Evolutionary conservation across 2,888 invertebrate species (phyloP).

Genomic region (Callyntrura guangdongensis): DNA sequence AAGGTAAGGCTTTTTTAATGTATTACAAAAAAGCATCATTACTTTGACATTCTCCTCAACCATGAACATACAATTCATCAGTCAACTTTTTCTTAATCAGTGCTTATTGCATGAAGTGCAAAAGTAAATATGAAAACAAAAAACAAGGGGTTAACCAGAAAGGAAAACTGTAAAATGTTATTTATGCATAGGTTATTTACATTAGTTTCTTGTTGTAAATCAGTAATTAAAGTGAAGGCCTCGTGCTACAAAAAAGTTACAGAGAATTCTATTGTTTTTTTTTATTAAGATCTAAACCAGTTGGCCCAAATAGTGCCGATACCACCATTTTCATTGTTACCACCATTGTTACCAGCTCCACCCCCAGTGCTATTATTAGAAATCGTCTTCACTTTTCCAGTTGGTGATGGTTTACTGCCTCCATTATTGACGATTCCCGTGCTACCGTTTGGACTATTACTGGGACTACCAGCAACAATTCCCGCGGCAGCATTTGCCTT

Average conservation of each 20-base stretch:
- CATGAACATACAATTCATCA: constrained; percentile 54
- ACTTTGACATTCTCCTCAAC: constrained; percentile 40
- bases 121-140: constrained; percentile 31
- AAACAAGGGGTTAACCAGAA: constrained; percentile 64
- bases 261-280: constrained; percentile 32
- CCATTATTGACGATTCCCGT: constrained; percentile 65
- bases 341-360: constrained; percentile 35
- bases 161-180: constrained; percentile 39
- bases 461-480: constrained; percentile 36
- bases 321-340: constrained; percentile 65
- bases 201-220: constrained; percentile 45
- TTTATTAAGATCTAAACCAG: constrained; percentile 78
- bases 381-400: constrained; percentile 59
- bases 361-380: constrained; percentile 29
- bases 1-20: constrained; percentile 40
- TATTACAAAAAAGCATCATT: constrained; percentile 10
- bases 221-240: constrained; percentile 63
- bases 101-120: constrained; percentile 65
- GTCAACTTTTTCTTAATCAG: constrained; percentile 61
- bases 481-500: constrained; percentile 69
- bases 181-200: not conserved
- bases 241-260: constrained; percentile 61
- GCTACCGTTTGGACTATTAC: constrained; percentile 51
- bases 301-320: constrained; percentile 81
- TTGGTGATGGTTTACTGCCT: not conserved